Base-by-base conservation (phyloP, 1,140 invertebrate species). In the Caerostris darwini region DNA sequence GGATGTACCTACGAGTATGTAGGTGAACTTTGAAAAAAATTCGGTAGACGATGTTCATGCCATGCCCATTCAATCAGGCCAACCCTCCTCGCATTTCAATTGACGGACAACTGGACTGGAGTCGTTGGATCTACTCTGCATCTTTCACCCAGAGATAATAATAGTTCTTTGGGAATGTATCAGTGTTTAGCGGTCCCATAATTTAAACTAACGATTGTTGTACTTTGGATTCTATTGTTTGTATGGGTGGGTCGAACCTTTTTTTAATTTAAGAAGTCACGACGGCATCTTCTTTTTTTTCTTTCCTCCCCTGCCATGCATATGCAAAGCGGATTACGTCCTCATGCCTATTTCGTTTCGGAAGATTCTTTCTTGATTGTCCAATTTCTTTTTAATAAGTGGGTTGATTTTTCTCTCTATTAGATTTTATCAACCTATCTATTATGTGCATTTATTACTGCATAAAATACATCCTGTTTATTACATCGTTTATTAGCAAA, bases 251-350 rank as follows among this genome's bases (percentile, higher is more conserved):
- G 12, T 19, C 34, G 34, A 50, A 10, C 34, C 69, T 53, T 77
- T 34, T 77, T 4, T 34, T 77, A 77, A 77, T 77, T 77, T 77
- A 77, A 77, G 19, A 77, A 77, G 69, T 77, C 69, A 77, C 69
- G 69, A 77, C 7, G 34, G 34, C 34, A 34, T 34, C 34, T 34
- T 34, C 7, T 6, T 71, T 50, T 50, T 71, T 8, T 71, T 77
- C 50, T 34, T 34, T 34, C 2, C 2, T 34, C 12, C 12, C 12
- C 14, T 14, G 12, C 12, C 61, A 64, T 64, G 61, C n/a, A 14
- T 64, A 64, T 64, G 61, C n/a, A 64, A 17, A 14, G 5, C 61
- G n/a, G 61, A 17, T 64, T 64, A 64, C 12, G 14, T 64, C 5
- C 12, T 14, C 34, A 34, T 34, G 2, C 34, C 34, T 34, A 34